phyloP scores from a whole-genome alignment of 2,797 vertebrate species.

The Kryptolebias ocellatus region DNA sequence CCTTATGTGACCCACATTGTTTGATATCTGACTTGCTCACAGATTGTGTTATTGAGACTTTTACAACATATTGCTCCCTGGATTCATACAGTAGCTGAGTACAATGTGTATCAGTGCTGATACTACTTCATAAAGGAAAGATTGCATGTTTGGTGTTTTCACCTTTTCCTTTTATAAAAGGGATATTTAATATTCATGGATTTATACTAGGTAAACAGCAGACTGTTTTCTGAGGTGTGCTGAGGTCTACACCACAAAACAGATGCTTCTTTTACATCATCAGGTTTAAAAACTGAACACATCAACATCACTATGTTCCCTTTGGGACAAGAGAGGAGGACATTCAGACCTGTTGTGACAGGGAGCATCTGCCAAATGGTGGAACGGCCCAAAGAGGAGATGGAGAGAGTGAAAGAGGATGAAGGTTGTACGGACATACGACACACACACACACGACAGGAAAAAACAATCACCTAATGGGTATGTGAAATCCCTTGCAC shows the following conservation, averaged over 20 bases:
- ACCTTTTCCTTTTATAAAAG: conserved; percentile 8
- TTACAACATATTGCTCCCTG: not conserved
- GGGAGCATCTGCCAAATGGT: conserved; percentile 57
- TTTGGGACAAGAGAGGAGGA: conserved; percentile 15
- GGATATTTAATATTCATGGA: conserved; percentile 15
- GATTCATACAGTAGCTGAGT: not conserved
- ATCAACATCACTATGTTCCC: conserved; percentile 42
- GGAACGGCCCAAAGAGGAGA: conserved; percentile 38
- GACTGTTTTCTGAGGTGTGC: conserved; percentile 41
- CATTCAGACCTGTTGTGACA: conserved; percentile 36
- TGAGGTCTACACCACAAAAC: conserved; percentile 62
- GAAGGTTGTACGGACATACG: conserved; percentile 26
- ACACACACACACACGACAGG: conserved; percentile 26
- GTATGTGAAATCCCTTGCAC: conserved; percentile 58
- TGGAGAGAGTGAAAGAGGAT: conserved; percentile 23
- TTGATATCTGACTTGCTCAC: too few species aligned
- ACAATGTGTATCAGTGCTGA: not conserved
- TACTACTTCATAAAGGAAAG: not conserved
- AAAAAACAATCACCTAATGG: conserved; percentile 66
- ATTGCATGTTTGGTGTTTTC: conserved; percentile 3
- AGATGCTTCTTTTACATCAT: conserved; percentile 41
- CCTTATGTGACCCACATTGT: too few species aligned
- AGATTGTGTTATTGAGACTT: too few species aligned
- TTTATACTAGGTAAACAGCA: conserved; percentile 21
- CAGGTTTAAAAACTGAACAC: conserved; percentile 74